Base-by-base conservation (phyloP, 1,140 invertebrate genomes). In the Archegozetes longisetosus region DNA sequence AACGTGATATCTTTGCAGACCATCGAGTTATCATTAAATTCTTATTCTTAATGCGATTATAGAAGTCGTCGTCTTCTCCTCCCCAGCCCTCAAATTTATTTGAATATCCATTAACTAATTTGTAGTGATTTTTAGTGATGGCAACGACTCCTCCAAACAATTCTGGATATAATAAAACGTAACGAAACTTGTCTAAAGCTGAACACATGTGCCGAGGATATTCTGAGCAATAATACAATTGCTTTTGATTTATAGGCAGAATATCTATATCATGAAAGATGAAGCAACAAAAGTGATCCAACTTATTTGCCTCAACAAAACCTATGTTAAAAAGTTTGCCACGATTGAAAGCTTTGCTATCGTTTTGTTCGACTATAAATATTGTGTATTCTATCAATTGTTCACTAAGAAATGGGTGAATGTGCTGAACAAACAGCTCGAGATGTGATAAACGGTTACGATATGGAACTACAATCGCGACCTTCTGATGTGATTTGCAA, bases 371-470 rank as follows among this genome's bases (percentile, higher is more conserved):
- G 6, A 95, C 79, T 1, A 98, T 79, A 74, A 88, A 88, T 66
- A 98, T 88, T 58, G 81, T 76, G 74, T 96, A 97, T 68, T 92
- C 85, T 22, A 96, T 77, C 67, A 84, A 79, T 73, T 97, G 93
- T 25, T 80, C 75, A 61, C 88, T 83, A 49, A 98, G 74, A 70
- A 90, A 89, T 17, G 84, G 83, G 73, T 96, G 90, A 70, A 97
- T 86, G 69, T 90, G 87, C 65, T 83, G 81, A 50, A 93, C 74
- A 68, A 93, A 90, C 56, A 81, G 75, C 20, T 80, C 72, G 9
- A 97, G 74, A 68, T 98, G 91, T 23, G 76, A 72, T 62, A 82
- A 74, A 52, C 93, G 77, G 67, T 93, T 84, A 61, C 92, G 76
- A 69, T 91, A 95, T 3, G 89, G 89, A 40, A 96, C 77, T 61